A percentile compares a stretch with the other conserved stretches of the same genome.
These are phyloP conservation scores for Poeciliopsis prolifica DNA, from an alignment of 2,113 vertebrate species.

Conservation along the genomic window DNA sequence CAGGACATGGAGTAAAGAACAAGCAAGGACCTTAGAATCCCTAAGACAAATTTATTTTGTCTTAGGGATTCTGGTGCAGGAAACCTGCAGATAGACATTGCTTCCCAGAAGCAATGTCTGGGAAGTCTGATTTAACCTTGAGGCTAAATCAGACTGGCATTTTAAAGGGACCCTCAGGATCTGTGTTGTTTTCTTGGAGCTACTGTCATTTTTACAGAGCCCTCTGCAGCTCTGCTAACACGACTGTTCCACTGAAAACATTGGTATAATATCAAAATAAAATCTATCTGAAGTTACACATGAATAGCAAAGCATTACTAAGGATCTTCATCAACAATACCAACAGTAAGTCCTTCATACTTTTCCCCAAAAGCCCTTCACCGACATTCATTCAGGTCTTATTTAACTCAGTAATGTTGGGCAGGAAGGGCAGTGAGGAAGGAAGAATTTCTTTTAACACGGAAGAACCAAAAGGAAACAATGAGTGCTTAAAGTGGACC, in stretches of 20 bases:
- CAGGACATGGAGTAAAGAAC: no score
- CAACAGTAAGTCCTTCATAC: background rate
- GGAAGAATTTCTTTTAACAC: conserved; percentile 27
- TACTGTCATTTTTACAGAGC: background rate
- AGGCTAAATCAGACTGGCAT: no score
- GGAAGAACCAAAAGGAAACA: conserved; percentile 53
- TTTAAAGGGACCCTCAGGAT: background rate
- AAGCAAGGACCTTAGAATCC: no score
- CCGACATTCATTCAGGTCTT: background rate
- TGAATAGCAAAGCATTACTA: background rate
- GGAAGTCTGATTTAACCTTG: no score
- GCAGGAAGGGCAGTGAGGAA: conserved; percentile 29
- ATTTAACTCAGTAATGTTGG: conserved; percentile 18
- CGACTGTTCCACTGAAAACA: background rate
- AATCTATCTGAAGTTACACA: background rate
- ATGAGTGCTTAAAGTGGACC: conserved; percentile 42
- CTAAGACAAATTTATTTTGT: no score
- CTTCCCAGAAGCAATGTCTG: no score
- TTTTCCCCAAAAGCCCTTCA: background rate
- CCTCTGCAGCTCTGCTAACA: background rate
- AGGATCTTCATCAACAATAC: background rate
- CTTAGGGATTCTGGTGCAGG: no score
- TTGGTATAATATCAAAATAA: background rate
- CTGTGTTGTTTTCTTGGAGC: background rate
- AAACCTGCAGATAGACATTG: no score